Base-by-base conservation (phyloP, 1,140 invertebrate species). In the Zelostemma sp. region DNA sequence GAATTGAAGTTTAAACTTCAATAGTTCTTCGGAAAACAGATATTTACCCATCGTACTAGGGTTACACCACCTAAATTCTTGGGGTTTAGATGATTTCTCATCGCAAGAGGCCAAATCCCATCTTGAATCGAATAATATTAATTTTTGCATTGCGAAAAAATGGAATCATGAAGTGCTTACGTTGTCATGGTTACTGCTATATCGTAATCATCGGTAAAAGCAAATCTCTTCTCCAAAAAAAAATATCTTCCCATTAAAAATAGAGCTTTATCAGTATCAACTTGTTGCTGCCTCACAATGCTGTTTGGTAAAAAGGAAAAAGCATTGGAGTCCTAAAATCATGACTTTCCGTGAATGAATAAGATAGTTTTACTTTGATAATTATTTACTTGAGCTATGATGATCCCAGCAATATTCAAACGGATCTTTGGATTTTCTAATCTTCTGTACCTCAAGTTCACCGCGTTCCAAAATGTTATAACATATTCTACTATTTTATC, bases 251-350 rank as follows among this genome's bases (percentile, higher is more conserved):
- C 75, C 72, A 77, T 79, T 6, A 49, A 28, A 8, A 50, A 43
- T 12, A 84, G 35, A 19, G 70, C 70, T 12, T 40, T 15, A 53
- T 81, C 80, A 4, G 78, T 70, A 21, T 84, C 72, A 9, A 80
- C 18, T 16, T 56, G 16, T 8, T 51, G 54, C 6, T 15, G 14
- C 1, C 55, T 49, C 5, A 72, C 0, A 47, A 45, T 64, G 65
- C 57, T 58, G 0, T 79, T 61, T n/a, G 72, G 56, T 18, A 80
- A 38, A 25, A 78, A 83, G 5, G 66, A 74, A 15, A 61, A 45
- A 15, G 75, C 79, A 12, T 73, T 21, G 12, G 41, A 14, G 46
- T 75, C 73, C 81, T 81, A 16, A 16, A 72, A 67, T 12, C 28
- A 28, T 33, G 2, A 33, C 31, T 6, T n/a, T 33, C 6, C n/a